phyloP scores from a whole-genome alignment of 1,140 invertebrate species.

The Panulirus ornatus region DNA sequence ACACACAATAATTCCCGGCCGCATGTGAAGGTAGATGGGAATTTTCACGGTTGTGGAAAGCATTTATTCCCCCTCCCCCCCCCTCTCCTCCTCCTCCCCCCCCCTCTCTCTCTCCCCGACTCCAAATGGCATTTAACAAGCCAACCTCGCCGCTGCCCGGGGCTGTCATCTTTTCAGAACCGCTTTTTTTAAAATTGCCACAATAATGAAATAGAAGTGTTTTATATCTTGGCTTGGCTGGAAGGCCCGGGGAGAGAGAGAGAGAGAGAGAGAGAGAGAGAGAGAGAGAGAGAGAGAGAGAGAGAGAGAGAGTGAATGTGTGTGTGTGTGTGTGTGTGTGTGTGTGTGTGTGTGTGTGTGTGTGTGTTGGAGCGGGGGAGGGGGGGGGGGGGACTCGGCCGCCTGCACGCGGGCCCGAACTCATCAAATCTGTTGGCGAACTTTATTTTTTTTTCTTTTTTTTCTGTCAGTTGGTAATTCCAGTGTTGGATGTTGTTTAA shows the following conservation, averaged over 20 bases:
- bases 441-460: not conserved
- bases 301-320: no score
- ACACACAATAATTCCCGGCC: constrained; percentile 9
- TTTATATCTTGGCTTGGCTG: constrained; percentile 55
- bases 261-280: no score
- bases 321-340: no score
- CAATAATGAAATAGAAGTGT: constrained; percentile 62
- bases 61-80: no score
- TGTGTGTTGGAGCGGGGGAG: no score
- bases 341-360: no score
- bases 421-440: not conserved
- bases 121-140: constrained; percentile 66
- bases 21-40: constrained; percentile 27
- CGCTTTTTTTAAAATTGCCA: constrained; percentile 65
- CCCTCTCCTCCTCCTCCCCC: not conserved
- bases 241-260: not conserved
- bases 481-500: no score
- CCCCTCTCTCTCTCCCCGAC: constrained; percentile 29
- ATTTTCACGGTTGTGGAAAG: constrained; percentile 20
- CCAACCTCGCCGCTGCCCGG: constrained; percentile 46
- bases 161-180: constrained; percentile 42
- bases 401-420: no score
- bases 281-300: no score
- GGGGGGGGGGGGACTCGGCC: no score
- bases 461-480: not conserved